Base-by-base conservation (phyloP, 2,888 invertebrate species). In the Punctoribates punctum region DNA sequence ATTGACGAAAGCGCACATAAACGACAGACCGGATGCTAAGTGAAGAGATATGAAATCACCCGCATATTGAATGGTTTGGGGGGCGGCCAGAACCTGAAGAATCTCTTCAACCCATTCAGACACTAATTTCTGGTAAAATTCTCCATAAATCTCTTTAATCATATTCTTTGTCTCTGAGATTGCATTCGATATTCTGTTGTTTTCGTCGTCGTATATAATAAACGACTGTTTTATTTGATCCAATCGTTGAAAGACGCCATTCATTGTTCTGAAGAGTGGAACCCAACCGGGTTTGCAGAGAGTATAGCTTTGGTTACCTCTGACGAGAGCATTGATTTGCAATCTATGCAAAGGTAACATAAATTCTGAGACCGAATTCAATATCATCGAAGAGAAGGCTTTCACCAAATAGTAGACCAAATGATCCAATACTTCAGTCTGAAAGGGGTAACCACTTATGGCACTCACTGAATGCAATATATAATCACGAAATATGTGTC, bases 351-450 rank as follows among this genome's bases (percentile, higher is more conserved):
- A 8, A 3, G 2, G 2, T 1, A 17, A 17, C 1, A 29, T 4
- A 17, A 62, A 23, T 17, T n/a, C 4, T 17, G 17, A 0, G 62
- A 62, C n/a, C 2, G 15, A 6, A n/a, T 13, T 17, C 5, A 62
- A 29, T 6, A 62, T 62, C 29, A 29, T 34, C 23, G 13, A 62
- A 34, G 34, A 62, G n/a, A 13, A 3, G 34, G 62, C 29, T 62
- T 34, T 29, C n/a, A 62, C 34, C n/a, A 62, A 62, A 62, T 62
- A 62, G 17, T 29, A 62, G 34, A 62, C 62, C 62, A 62, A 62
- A 62, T 17, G 3, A n/a, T 62, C 62, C 17, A 62, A 17, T 3
- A 62, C 62, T 62, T 62, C 62, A 8, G 4, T 3, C 8, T 8
- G 3, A 34, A 5, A 34, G 3, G 3, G 4, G 8, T 34, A 34